phyloP scores from a whole-genome alignment of 2,113 vertebrate genomes.

The Physeter macrocephalus region DNA sequence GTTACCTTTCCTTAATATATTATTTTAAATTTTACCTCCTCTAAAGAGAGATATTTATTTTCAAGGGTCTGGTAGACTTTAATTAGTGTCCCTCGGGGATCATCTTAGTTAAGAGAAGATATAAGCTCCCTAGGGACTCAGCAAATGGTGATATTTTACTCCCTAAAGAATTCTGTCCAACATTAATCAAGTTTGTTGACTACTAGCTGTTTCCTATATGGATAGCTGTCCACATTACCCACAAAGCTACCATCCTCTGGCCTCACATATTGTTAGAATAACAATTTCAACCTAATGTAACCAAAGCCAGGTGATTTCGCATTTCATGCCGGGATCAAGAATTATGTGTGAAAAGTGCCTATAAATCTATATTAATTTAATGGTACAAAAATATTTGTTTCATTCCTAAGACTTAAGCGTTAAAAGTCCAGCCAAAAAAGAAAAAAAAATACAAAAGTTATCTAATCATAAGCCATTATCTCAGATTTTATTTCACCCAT shows the following conservation, averaged over 20 bases:
- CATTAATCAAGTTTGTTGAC: neutral
- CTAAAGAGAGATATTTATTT: neutral
- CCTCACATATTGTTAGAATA: neutral
- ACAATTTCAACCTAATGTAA: neutral
- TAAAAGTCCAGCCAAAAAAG: neutral
- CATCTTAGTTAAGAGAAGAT: slow-evolving; percentile 46
- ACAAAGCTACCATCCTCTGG: neutral
- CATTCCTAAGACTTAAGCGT: neutral
- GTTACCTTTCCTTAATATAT: slow-evolving; percentile 42
- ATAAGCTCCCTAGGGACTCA: neutral
- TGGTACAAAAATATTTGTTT: slow-evolving; percentile 40
- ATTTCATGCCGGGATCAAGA: slow-evolving; percentile 1
- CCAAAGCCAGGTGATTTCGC: neutral
- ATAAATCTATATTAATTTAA: slow-evolving; percentile 8
- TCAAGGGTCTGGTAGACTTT: slow-evolving; percentile 8
- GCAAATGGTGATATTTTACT: slow-evolving; percentile 37
- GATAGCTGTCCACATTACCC: slow-evolving; percentile 27
- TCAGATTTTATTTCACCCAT: slow-evolving; percentile 19
- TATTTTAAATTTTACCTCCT: slow-evolving; percentile 19
- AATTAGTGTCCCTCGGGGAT: slow-evolving; percentile 55
- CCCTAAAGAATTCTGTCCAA: slow-evolving; percentile 23
- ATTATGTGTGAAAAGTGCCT: slow-evolving; percentile 34
- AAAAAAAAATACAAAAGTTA: neutral
- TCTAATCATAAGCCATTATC: neutral
- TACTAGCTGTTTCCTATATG: slow-evolving; percentile 12